phyloP scores from a whole-genome alignment of 2,797 vertebrate genomes.

The Dicrostonyx torquatus region DNA sequence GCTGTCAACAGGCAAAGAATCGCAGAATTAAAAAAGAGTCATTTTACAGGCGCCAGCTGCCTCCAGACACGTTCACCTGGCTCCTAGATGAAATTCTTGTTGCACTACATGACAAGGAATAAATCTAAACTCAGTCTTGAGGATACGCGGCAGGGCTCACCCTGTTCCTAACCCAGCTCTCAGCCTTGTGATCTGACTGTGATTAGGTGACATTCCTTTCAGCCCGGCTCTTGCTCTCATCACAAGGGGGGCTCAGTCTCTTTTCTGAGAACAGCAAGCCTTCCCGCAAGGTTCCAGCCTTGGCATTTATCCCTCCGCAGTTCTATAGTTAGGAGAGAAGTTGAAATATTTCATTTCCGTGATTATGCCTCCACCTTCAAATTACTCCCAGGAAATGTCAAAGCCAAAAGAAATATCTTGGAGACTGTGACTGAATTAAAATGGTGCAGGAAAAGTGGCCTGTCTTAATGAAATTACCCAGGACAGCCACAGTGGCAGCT shows the following conservation, averaged over 20 bases:
- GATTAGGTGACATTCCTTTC: not conserved
- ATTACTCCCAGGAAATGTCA: constrained; percentile 77
- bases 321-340: constrained; percentile 68
- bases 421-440: constrained; percentile 62
- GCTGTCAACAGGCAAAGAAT: constrained; percentile 25
- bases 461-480: constrained; percentile 64
- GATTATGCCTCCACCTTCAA: constrained; percentile 67
- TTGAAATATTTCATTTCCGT: constrained; percentile 75
- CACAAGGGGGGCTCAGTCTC: not conserved
- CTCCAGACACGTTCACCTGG: not conserved
- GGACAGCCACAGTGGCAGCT: not conserved
- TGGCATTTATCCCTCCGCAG: constrained; percentile 61
- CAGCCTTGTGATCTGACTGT: not conserved
- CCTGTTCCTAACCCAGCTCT: not conserved
- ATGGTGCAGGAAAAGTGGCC: constrained; percentile 29
- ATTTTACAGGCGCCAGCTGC: not conserved
- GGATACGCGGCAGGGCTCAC: not conserved
- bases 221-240: not conserved
- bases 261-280: constrained; percentile 42
- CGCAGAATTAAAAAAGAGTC: constrained; percentile 52
- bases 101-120: not conserved
- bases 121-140: not conserved
- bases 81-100: constrained; percentile 33
- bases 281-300: constrained; percentile 57
- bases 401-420: constrained; percentile 67